Evolutionary conservation across 2,113 vertebrate genomes (phyloP).

Genomic region (Neofelis nebulosa): DNA sequence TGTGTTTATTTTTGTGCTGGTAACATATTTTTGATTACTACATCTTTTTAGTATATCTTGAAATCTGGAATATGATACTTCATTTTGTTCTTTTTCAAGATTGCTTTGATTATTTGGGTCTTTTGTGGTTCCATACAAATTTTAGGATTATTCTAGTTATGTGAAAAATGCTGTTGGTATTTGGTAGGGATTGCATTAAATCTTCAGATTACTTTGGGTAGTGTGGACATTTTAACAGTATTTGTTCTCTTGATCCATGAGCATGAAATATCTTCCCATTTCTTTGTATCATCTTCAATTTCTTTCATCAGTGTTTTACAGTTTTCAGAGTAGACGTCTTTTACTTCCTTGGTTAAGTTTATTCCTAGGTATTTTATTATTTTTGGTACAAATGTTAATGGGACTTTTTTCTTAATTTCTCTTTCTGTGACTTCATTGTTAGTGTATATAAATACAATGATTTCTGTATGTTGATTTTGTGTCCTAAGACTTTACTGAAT

Average conservation of each 20-base stretch:
- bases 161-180: background rate
- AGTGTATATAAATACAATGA: background rate
- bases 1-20: background rate
- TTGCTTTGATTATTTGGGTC: background rate
- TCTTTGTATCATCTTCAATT: background rate
- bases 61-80: background rate
- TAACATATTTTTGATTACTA: background rate
- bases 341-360: background rate
- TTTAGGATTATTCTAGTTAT: background rate
- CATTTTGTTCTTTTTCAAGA: background rate
- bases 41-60: background rate
- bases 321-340: background rate
- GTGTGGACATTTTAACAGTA: background rate
- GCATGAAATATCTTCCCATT: background rate
- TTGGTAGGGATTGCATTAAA: background rate
- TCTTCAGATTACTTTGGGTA: background rate
- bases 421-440: background rate
- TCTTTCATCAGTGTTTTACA: background rate
- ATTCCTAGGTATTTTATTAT: background rate
- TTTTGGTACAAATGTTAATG: background rate
- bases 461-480: background rate
- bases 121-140: background rate
- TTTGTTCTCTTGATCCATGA: background rate
- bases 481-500: background rate
- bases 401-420: background rate